Evolutionary conservation across 2,797 vertebrate species (phyloP), one percentile per base, ranked within the genome.

Genomic region (Sparidentex hasta): DNA sequence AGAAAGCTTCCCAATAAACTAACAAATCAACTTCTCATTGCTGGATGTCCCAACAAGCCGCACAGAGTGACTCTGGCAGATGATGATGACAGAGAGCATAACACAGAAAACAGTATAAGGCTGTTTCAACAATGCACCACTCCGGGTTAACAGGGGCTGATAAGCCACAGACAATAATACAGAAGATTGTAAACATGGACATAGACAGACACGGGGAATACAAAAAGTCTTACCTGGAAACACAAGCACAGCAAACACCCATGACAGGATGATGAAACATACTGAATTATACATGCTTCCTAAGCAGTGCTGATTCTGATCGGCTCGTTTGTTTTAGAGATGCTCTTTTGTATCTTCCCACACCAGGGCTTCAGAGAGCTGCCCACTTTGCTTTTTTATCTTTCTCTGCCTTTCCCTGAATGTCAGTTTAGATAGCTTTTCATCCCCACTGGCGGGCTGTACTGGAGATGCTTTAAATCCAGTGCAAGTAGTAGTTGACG

Each of bases 261-360:
- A 95, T 27, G 94, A 91, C 78, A 95, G 87, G 87, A 95, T 82
- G 89, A 95, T 78, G 83, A 95, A 92, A 85, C 92, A 95, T 65
- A 91, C 82, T 44, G 95, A 93, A 78, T 94, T 95, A 86, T 92
- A 91, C 95, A 96, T 96, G 93, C 88, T 95, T 94, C 88, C 78
- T 62, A 81, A 86, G 90, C 77, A 90, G 65, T 86, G 86, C 68
- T 84, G 90, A 74, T 76, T 79, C 78, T 74, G 84, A 80, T 81
- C 74, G 84, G 58, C 81, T 75, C 21, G 74, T 80, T 83, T 90
- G 71, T 73, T 90, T 75, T 66, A 51, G 18, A 76, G 71, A 80
- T 5, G 51, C 78, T 83, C 69, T 87, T 81, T 80, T 81, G 44
- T 79, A 68, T 80, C 83, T 87, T 83, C 75, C 63, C 73, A 65